Evolutionary conservation across 2,888 invertebrate genomes (phyloP), one percentile per base, ranked within the genome.

Genomic region (Hirtodrosophila duncani): DNA sequence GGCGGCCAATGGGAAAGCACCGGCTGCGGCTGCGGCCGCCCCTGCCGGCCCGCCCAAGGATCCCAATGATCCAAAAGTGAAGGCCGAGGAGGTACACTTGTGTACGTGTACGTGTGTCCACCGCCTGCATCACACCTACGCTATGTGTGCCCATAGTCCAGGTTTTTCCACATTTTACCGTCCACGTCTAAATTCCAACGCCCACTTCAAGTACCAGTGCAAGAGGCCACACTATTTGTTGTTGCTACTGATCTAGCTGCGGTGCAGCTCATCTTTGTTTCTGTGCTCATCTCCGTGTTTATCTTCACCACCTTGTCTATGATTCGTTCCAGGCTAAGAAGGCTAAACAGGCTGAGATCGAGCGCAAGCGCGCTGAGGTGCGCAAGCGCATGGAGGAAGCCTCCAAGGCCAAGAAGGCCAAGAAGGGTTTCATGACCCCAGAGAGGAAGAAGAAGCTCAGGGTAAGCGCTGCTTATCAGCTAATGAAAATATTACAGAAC

Each of bases 351-450:
- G 94, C 94, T 88, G 97, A 98, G 89, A 97, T 97, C 89, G 98
- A 98, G 90, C 94, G 96, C 91, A 97, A 98, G 91, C 96, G 98
- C 90, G 98, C 98, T 87, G 98, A 98, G 89, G 98, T 98, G 89
- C 94, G 98, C 89, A 96, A 96, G 90, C 96, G 98, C 88, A 94
- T 98, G 91, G 98, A 99, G 90, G 98, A 98, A 89, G 97, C 97
- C 89, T 96, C 97, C 88, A 96, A 96, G 88, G 96, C 96, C 88
- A 98, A 98, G 90, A 98, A 97, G 91, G 97, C 96, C 88, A 99
- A 99, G 94, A 99, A 98, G 91, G 99, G 99, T 92, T 98, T 99
- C 93, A 98, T 98, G 96, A 98, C 99, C 86, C 98, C 98, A 64
- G 98, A 99, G 90, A 97, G 99, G 90, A 99, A 99, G 95, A 99